Evolutionary conservation across 1,140 invertebrate species (phyloP).

Genomic region (Bombus fervidus): DNA sequence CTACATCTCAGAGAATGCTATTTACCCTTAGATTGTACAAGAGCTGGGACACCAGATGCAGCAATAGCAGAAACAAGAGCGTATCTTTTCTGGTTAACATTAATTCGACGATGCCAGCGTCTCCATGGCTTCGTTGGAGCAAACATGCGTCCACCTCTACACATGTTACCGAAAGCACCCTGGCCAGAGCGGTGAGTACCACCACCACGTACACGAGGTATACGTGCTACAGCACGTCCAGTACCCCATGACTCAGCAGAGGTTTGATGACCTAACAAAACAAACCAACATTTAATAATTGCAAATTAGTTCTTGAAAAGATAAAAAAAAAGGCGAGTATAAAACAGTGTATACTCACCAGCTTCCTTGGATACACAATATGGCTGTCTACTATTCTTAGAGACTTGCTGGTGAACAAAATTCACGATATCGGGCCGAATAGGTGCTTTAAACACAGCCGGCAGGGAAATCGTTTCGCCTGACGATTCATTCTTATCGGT

Average conservation of each 20-base stretch:
- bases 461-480: conserved; percentile 90
- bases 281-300: conserved; percentile 63
- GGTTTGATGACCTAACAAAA: conserved; percentile 96
- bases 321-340: neutral
- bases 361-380: conserved; percentile 99
- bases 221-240: conserved; percentile 99
- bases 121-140: conserved; percentile 99
- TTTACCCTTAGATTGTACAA: conserved; percentile 97
- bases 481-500: conserved; percentile 95
- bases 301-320: conserved; percentile 22
- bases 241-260: conserved; percentile 99
- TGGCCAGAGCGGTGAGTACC: conserved; percentile 99
- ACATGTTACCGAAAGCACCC: conserved; percentile 99
- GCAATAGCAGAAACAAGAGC: conserved; percentile 98
- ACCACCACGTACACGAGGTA: conserved; percentile 99
- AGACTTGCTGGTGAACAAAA: conserved; percentile 97
- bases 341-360: conserved; percentile 85
- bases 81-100: conserved; percentile 97
- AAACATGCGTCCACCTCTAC: conserved; percentile 99
- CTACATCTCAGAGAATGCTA: neutral
- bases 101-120: conserved; percentile 98
- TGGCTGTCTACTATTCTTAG: conserved; percentile 97
- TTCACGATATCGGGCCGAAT: conserved; percentile 99
- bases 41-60: conserved; percentile 96
- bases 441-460: conserved; percentile 97